A percentile compares a stretch with the other conserved stretches of the same genome.
These are phyloP conservation scores for Melipona quadrifasciata DNA, from an alignment of 1,140 invertebrate genomes.

Conservation along the genomic window DNA sequence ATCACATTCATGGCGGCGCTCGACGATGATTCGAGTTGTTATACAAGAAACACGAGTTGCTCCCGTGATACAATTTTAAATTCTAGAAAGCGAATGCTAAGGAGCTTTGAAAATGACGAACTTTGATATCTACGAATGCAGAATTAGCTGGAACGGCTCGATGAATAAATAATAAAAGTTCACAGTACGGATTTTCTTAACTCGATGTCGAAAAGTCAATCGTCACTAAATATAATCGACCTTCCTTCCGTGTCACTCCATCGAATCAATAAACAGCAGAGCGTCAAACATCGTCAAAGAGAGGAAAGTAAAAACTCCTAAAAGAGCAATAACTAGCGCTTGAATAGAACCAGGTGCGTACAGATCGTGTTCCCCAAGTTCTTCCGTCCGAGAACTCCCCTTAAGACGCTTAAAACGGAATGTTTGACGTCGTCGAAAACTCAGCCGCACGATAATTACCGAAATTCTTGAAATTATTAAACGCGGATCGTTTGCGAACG, in stretches of 20 bases:
- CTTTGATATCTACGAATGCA: not conserved
- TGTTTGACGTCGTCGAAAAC: not conserved
- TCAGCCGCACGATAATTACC: not conserved
- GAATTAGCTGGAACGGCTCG: not conserved
- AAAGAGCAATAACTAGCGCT: not conserved
- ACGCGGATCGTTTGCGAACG: not conserved
- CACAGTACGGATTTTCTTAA: too few species aligned
- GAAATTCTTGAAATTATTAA: not conserved
- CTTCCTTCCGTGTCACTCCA: not conserved
- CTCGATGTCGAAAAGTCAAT: too few species aligned
- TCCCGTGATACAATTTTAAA: not conserved
- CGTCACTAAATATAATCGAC: not conserved
- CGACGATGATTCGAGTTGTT: not conserved
- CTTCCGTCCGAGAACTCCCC: not conserved
- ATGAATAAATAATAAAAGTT: too few species aligned
- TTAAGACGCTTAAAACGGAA: not conserved
- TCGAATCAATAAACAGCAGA: not conserved
- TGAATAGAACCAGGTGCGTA: not conserved
- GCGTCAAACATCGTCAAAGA: not conserved
- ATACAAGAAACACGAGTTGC: not conserved
- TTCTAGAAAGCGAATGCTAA: not conserved
- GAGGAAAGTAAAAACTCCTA: not conserved
- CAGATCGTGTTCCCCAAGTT: not conserved
- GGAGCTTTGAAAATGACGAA: not conserved
- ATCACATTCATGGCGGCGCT: too few species aligned